Evolutionary conservation across 2,797 vertebrate species (phyloP).

Genomic region (Sebastes jordani): DNA sequence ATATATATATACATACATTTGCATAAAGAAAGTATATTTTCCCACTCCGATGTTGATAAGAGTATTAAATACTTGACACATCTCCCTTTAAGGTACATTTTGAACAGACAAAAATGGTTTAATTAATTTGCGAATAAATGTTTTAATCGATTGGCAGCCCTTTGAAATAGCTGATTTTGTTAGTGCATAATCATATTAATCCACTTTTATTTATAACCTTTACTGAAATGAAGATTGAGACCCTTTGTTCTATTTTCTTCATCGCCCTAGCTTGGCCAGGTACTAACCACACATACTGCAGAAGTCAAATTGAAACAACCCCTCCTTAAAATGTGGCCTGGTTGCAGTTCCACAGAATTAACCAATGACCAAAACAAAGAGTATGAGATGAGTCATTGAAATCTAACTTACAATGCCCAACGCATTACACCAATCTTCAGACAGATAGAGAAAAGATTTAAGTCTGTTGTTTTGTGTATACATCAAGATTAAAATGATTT

Average conservation of each 20-base stretch:
- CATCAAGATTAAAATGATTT: conserved; percentile 30
- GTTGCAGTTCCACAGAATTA: not conserved
- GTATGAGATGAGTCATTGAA: not conserved
- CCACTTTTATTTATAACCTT: not conserved
- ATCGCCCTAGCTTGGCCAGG: not conserved
- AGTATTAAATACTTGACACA: too few relatives aligned
- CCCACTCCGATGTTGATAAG: too few relatives aligned
- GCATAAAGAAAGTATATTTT: too few relatives aligned
- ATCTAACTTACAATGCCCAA: not conserved
- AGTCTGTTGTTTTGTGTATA: conserved; percentile 18
- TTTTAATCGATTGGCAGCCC: too few relatives aligned
- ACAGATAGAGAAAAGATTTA: conserved; percentile 39
- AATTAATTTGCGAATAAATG: too few relatives aligned
- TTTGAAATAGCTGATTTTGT: not conserved
- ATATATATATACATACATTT: too few relatives aligned
- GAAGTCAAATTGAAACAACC: not conserved
- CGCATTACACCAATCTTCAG: conserved; percentile 4
- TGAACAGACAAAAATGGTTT: too few relatives aligned
- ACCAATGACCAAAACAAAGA: not conserved
- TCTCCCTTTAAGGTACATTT: too few relatives aligned
- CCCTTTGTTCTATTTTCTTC: not conserved
- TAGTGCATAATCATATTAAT: conserved; percentile 12
- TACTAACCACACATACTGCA: conserved; percentile 1
- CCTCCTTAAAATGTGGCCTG: not conserved
- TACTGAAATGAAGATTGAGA: not conserved